A percentile compares a stretch with the other conserved stretches of the same genome.
These are phyloP conservation scores for Volucella bombylans DNA, from an alignment of 2,888 invertebrate genomes.

Conservation along the genomic window DNA sequence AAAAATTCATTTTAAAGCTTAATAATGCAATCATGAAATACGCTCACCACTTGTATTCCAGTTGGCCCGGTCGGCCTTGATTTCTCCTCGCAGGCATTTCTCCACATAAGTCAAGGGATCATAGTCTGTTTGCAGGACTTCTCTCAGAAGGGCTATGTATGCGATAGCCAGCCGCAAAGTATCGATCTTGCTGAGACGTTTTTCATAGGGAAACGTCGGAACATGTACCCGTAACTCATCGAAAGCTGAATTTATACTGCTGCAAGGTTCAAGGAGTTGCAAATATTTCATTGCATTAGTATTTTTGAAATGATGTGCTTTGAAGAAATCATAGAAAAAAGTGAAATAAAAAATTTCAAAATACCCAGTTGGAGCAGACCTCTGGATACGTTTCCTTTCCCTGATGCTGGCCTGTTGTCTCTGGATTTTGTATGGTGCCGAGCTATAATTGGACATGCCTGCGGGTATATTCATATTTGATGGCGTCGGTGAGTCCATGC, in stretches of 20 bases:
- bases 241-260: conserved; percentile 99
- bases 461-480: conserved; percentile 76
- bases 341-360: conserved; percentile 79
- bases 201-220: conserved; percentile 99
- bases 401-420: conserved; percentile 95
- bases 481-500: conserved; percentile 76
- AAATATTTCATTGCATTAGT: conserved; percentile 3
- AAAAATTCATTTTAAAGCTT: not conserved
- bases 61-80: conserved; percentile 92
- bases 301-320: not conserved
- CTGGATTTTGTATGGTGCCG: conserved; percentile 89
- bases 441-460: conserved; percentile 76
- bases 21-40: conserved; percentile 48
- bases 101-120: conserved; percentile 97
- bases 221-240: conserved; percentile 98
- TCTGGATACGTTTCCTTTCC: conserved; percentile 98
- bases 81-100: conserved; percentile 93
- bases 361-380: conserved; percentile 95
- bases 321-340: conserved; percentile 55
- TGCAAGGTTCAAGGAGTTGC: conserved; percentile 83
- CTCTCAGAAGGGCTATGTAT: conserved; percentile 96
- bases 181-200: conserved; percentile 98
- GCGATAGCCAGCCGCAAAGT: conserved; percentile 98
- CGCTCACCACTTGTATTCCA: conserved; percentile 97
- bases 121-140: conserved; percentile 93